phyloP scores from a whole-genome alignment of 64 coral and sea anemone genomes.

The Porites lutea region DNA sequence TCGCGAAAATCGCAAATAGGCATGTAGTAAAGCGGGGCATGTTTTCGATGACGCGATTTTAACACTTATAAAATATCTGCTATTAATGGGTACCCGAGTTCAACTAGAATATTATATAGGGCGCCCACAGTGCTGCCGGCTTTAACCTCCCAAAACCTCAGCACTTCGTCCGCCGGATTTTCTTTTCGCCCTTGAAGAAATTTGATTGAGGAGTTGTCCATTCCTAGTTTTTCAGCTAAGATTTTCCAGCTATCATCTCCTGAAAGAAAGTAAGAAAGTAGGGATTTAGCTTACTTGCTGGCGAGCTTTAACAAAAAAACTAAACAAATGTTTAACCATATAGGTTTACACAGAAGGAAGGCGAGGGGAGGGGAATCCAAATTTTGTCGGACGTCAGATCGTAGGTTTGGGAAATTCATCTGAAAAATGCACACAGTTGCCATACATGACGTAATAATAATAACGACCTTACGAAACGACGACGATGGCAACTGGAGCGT shows the following conservation, averaged over 20 bases:
- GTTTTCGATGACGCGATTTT: too few relatives aligned
- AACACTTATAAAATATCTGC: slow-evolving; percentile 62
- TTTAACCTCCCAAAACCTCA: slow-evolving; percentile 79
- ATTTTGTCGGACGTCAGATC: too few relatives aligned
- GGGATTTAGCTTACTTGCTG: not conserved
- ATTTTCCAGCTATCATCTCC: slow-evolving; percentile 59
- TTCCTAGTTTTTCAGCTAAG: slow-evolving; percentile 51
- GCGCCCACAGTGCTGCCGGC: slow-evolving; percentile 56
- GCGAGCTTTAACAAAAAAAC: not conserved
- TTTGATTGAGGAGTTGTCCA: slow-evolving; percentile 21
- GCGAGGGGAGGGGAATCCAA: too few relatives aligned
- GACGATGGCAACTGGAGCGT: too few relatives aligned
- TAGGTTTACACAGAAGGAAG: too few relatives aligned
- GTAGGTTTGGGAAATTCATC: too few relatives aligned
- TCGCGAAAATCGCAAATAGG: too few relatives aligned
- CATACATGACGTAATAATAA: too few relatives aligned
- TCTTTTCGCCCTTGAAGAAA: slow-evolving; percentile 35
- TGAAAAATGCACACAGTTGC: too few relatives aligned
- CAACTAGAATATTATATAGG: slow-evolving; percentile 69
- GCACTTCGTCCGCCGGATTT: slow-evolving; percentile 82
- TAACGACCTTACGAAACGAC: too few relatives aligned
- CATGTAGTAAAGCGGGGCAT: too few relatives aligned
- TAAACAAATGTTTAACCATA: not conserved
- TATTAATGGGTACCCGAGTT: slow-evolving; percentile 31
- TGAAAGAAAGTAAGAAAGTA: slow-evolving; percentile 19